Evolutionary conservation across 2,888 invertebrate genomes (phyloP), one percentile per base, ranked within the genome.

Genomic region (Pterobdella sp.): DNA sequence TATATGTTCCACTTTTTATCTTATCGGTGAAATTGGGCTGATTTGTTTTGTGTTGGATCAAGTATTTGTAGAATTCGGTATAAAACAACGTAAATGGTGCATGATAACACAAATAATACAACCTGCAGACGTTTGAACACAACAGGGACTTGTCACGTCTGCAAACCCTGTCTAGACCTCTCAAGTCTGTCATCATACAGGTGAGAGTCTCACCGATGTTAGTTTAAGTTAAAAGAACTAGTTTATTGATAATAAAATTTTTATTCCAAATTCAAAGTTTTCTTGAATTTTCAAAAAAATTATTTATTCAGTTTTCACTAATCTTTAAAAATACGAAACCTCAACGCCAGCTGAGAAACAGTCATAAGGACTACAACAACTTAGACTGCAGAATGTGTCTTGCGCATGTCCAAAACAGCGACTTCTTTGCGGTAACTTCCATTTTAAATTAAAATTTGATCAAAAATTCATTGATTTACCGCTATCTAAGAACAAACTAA

Each of bases 371-470:
- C n/a, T 56, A 56, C 60, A 56, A 22, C 60, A 56, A 56, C 4
- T 26, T 56, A 4, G 26, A 56, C n/a, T 56, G 60, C n/a, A 56
- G 60, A 56, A 56, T 56, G 60, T 56, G 60, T n/a, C 60, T 56
- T 3, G 60, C 60, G n/a, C 18, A 56, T 56, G 60, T 56, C 60
- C 26, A 22, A 18, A 26, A 56, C n/a, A 22, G 60, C n/a, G 60
- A 56, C n/a, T 56, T 56, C n/a, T 56, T 56, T 26, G 26, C 18
- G 60, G 60, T 56, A 42, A 42, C 10, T 14, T 14, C 18, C 7
- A 42, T 42, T 42, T 42, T 42, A 42, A 42, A n/a, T n/a, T n/a
- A n/a, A n/a, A n/a, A n/a, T n/a, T n/a, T n/a, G n/a, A n/a, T n/a
- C n/a, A n/a, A n/a, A n/a, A n/a, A n/a, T n/a, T n/a, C n/a, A n/a